Base-by-base conservation (phyloP, 23 tunicate species). In the Clavelina lepadiformis region DNA sequence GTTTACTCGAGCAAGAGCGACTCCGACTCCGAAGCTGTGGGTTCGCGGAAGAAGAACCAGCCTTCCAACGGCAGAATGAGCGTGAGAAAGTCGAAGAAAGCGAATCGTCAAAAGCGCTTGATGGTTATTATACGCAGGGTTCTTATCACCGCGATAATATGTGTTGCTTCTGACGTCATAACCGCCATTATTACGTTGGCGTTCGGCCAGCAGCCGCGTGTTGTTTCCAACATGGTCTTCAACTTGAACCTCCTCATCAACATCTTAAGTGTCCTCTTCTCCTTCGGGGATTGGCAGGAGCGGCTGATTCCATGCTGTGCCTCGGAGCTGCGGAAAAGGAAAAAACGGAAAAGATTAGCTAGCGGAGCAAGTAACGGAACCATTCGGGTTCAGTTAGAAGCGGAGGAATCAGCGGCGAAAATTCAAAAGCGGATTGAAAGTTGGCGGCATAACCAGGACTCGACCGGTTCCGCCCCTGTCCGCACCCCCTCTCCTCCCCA, bases 271-370 rank as follows among this genome's bases (percentile, higher is more conserved):
- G 83, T 84, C 38, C 58, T 84, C 1, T 46, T 69, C 15, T 76
- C 93, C 0, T 84, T 84, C 70, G 75, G 74, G 31, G 93, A 84
- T 52, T 84, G 93, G 93, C 44, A 60, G 53, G 58, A 68, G 3
- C 61, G 93, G n/a, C 24, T 84, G 5, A 52, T 70, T 38, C 93
- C 93, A 4, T 75, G 67, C 28, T 75, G 77, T 57, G 58, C 11
- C 5, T 54, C 5, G 6, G 22, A 36, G 58, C 13, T 8, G 46
- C 60, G 20, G 25, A 54, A 19, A 54, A 13, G 19, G 60, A 41
- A 41, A 15, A 41, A 41, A 15, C 11, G 49, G 15, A 41, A 41
- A n/a, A n/a, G n/a, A n/a, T n/a, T n/a, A n/a, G n/a, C n/a, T n/a
- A n/a, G n/a, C n/a, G n/a, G n/a, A n/a, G n/a, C n/a, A n/a, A n/a